Base-by-base conservation (phyloP, 2,113 vertebrate species). In the Neomonachus schauinslandi region DNA sequence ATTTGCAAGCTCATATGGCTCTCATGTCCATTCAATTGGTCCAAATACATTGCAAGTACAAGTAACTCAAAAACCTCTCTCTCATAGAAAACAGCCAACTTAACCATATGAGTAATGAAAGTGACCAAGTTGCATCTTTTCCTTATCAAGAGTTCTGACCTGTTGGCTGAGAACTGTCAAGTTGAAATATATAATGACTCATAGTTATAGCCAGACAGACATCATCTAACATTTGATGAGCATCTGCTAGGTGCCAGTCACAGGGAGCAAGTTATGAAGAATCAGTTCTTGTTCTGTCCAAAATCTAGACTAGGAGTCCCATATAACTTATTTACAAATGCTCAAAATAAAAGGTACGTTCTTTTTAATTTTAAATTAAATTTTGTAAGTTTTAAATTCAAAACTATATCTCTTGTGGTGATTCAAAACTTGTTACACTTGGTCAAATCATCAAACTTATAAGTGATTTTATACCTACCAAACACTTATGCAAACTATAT, bases 291-390 rank as follows among this genome's bases (percentile, higher is more conserved):
- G 9, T 28, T 11, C 11, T 94, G 57, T 33, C 26, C 33, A 11
- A 39, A 86, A 79, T 71, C 71, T 92, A 31, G 61, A 96, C 12
- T 80, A 69, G 15, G 5, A 94, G 7, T 1, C 12, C 46, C 51
- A 51, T 46, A 36, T 71, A 24, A 65, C 33, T 89, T 59, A 65
- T 39, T 94, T 79, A 89, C 3, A 31, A 51, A 59, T 24, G 1
- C 72, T 87, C 71, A 89, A 95, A 98, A 87, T 84, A 74, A 81
- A 63, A 39, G 24, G 55, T 14, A 7, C 14, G 57, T 26, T 83
- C 10, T 72, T 81, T 77, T 31, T 19, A 31, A 83, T 74, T 94
- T 46, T 59, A 80, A 63, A 26, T 71, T 55, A 79, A 69, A 61
- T 87, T 83, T 67, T 63, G 0, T 10, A 57, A 36, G 80, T 74